Evolutionary conservation across 2,888 invertebrate species (phyloP), one percentile per base, ranked within the genome.

Genomic region (Osedax fenrisi): DNA sequence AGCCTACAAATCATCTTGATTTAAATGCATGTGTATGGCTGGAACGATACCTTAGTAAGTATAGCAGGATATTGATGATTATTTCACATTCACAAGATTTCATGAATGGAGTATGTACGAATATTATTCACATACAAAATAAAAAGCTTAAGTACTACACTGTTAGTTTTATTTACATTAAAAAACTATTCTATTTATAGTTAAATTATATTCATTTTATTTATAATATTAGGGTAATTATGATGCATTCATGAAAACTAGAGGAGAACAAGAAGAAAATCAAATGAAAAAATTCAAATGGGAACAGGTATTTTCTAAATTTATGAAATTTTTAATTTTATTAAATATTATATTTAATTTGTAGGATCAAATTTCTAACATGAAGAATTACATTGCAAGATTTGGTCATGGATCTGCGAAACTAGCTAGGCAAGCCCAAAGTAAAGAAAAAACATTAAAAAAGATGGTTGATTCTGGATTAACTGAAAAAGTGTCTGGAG

Each of bases 341-440:
- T 41, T 41, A 17, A 41, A 41, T 5, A 10, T 41, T 10, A 41
- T 41, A 41, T 41, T 24, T 26, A 68, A 72, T 0, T 74, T n/a
- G 17, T 22, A 23, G 3, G 68, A 70, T 69, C 71, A 74, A 41
- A 41, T 41, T 10, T 41, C 41, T 5, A 41, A 41, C 41, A 41
- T 77, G 23, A 84, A 91, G 89, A 95, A 97, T 85, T 98, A 98
- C 85, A 96, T 98, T 79, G 97, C 97, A 0, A 88, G 98, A 74
- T 98, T 99, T 85, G 98, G 98, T 88, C 98, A 98, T 87, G 98
- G 98, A 81, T 94, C 94, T 17, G 98, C 97, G 0, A 98, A 98
- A 86, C 86, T 99, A 78, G 98, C 98, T 0, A 88, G 98, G 76
- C 98, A 99, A 84, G 98, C 98, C 5, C 98, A 99, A 86, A 96